Percentiles rank a stretch among this genome's conserved stretches.
These are phyloP conservation scores for Tuberolachnus salignus DNA, from an alignment of 2,888 invertebrate genomes.

Conservation along the genomic window DNA sequence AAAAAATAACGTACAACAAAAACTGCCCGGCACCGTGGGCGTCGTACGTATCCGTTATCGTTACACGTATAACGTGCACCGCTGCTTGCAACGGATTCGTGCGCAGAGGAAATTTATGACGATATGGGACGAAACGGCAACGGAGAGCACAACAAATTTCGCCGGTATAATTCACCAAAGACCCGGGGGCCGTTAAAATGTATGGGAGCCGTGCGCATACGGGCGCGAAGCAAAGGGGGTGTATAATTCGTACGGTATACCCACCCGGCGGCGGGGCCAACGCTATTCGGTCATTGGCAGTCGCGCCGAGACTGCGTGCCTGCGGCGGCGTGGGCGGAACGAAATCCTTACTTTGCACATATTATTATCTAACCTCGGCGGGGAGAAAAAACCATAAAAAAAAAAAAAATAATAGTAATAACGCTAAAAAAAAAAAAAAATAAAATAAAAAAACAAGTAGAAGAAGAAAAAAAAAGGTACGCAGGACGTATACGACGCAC, in stretches of 20 bases:
- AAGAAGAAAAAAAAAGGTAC: too few relatives aligned
- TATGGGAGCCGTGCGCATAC: background rate
- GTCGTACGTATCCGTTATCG: too few relatives aligned
- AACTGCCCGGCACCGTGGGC: too few relatives aligned
- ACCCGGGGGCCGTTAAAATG: slow-evolving; percentile 12
- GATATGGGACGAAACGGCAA: background rate
- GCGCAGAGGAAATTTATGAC: too few relatives aligned
- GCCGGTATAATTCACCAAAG: slow-evolving; percentile 17
- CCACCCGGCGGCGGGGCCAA: slow-evolving; percentile 47
- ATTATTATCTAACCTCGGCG: slow-evolving; percentile 20
- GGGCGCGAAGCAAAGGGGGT: slow-evolving; percentile 16
- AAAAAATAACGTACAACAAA: too few relatives aligned
- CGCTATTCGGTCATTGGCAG: slow-evolving; percentile 56
- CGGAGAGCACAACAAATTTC: slow-evolving; percentile 30
- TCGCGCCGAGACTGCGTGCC: slow-evolving; percentile 50
- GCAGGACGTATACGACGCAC: too few relatives aligned
- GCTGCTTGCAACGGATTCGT: too few relatives aligned
- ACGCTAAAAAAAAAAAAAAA: background rate
- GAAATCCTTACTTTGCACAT: background rate
- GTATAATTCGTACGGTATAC: slow-evolving; percentile 36
- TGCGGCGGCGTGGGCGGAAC: slow-evolving; percentile 24
- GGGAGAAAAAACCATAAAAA: too few relatives aligned
- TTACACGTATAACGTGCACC: too few relatives aligned
- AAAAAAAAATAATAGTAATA: slow-evolving; percentile 18
- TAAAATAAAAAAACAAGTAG: background rate